Percentiles rank a stretch among this genome's conserved stretches.
Evolutionary conservation across 2,797 vertebrate genomes (phyloP).

Genomic region (Holocentrus rufus): DNA sequence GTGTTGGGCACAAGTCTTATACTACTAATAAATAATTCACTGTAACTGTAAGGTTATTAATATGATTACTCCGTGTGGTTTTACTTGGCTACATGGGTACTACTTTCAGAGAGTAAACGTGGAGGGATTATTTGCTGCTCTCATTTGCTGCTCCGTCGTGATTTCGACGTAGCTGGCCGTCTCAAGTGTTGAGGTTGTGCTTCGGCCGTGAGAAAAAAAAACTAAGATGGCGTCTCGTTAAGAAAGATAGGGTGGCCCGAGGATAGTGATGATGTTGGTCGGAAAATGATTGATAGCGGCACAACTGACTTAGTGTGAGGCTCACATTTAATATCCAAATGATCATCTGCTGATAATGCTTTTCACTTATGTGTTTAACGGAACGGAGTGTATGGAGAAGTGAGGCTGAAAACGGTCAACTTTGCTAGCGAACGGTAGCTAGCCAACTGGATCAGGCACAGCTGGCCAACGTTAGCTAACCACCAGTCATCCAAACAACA

Average conservation of each 20-base stretch:
- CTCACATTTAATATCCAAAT: constrained; percentile 36
- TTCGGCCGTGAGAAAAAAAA: constrained; percentile 85
- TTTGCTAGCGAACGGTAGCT: constrained; percentile 71
- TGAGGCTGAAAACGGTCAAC: constrained; percentile 70
- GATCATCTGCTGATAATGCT: constrained; percentile 26
- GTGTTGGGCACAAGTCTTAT: neutral
- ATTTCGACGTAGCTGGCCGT: neutral
- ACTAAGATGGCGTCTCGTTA: constrained; percentile 87
- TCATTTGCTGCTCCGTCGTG: neutral
- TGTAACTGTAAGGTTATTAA: neutral
- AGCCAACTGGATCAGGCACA: constrained; percentile 72
- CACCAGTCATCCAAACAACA: constrained; percentile 70
- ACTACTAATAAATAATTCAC: neutral
- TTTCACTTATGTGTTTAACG: constrained; percentile 28
- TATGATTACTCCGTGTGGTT: constrained; percentile 18
- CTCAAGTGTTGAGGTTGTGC: constrained; percentile 76
- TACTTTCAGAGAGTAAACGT: constrained; percentile 45
- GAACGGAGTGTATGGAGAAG: constrained; percentile 59
- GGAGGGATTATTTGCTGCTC: constrained; percentile 42
- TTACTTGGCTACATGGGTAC: constrained; percentile 22
- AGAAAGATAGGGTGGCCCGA: constrained; percentile 82
- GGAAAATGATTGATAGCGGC: constrained; percentile 72
- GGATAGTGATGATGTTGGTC: constrained; percentile 72
- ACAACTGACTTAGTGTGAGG: constrained; percentile 54
- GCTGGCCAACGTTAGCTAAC: constrained; percentile 75